phyloP scores from a whole-genome alignment of 2,888 invertebrate species.

The Trissolcus japonicus region DNA sequence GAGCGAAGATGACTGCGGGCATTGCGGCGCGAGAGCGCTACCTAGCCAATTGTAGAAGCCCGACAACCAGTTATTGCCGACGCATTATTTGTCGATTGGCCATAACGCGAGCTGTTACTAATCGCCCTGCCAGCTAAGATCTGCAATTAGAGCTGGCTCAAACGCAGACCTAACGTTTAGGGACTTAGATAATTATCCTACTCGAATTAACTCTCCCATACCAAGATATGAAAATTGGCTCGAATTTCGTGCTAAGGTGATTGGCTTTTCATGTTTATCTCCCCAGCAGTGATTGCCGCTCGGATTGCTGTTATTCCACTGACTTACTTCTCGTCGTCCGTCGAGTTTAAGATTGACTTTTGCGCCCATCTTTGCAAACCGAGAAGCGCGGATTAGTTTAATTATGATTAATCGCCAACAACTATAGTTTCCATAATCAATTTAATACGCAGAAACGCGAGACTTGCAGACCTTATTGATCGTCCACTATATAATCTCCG shows the following conservation, averaged over 20 bases:
- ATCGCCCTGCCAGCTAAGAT: constrained; percentile 38
- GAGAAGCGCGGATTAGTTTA: too few species aligned
- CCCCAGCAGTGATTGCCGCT: neutral
- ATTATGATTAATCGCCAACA: too few species aligned
- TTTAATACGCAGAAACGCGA: too few species aligned
- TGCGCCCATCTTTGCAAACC: too few species aligned
- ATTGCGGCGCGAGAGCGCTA: constrained; percentile 33
- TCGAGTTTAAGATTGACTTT: neutral
- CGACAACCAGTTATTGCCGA: constrained; percentile 45
- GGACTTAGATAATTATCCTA: constrained; percentile 15
- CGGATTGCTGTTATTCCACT: neutral
- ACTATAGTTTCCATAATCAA: too few species aligned
- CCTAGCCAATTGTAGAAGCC: constrained; percentile 44
- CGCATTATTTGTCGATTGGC: constrained; percentile 46
- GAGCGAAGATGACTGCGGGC: constrained; percentile 52
- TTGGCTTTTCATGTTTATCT: constrained; percentile 3
- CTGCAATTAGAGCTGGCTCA: constrained; percentile 31
- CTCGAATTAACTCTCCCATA: neutral
- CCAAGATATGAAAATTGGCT: constrained; percentile 1
- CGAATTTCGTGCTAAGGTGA: constrained; percentile 4
- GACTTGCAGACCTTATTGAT: too few species aligned
- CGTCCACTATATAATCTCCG: too few species aligned
- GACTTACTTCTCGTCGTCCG: neutral
- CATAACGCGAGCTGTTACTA: constrained; percentile 38
- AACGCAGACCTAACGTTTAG: constrained; percentile 23